Evolutionary conservation across 2,113 vertebrate species (phyloP).

Genomic region (Nicator chloris): DNA sequence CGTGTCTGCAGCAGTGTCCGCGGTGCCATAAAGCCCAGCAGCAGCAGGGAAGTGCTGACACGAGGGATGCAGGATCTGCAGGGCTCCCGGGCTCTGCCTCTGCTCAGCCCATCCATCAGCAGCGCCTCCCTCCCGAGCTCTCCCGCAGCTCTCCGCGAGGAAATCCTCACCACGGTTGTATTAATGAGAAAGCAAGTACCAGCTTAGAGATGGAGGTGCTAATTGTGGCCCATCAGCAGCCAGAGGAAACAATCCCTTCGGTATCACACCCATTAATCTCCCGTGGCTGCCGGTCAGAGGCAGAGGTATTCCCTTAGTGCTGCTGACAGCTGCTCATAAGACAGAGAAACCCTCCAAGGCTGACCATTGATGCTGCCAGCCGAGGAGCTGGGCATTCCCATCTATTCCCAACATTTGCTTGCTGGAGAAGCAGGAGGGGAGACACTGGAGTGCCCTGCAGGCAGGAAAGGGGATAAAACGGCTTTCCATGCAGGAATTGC

Average conservation of each 20-base stretch:
- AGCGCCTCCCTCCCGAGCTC: background rate
- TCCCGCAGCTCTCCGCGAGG: background rate
- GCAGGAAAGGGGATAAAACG: background rate
- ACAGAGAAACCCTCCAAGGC: background rate
- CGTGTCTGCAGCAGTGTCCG: background rate
- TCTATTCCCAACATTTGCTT: background rate
- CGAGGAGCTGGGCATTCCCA: background rate
- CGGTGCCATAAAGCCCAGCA: background rate
- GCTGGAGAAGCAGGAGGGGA: background rate
- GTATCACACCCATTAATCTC: background rate
- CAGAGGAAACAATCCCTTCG: background rate
- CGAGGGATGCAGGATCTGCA: background rate
- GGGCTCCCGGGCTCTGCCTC: background rate
- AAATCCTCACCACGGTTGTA: background rate
- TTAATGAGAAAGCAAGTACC: background rate
- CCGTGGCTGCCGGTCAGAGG: background rate
- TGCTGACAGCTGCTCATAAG: background rate
- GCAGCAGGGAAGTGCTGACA: background rate
- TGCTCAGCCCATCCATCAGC: background rate
- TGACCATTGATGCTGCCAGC: background rate
- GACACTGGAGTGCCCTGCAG: background rate
- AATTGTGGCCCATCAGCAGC: slow-evolving; percentile 25
- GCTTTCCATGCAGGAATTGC: background rate
- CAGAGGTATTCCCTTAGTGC: background rate
- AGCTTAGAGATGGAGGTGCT: slow-evolving; percentile 3